phyloP scores from a whole-genome alignment of 2,797 vertebrate species.

The Clarias pachynema region DNA sequence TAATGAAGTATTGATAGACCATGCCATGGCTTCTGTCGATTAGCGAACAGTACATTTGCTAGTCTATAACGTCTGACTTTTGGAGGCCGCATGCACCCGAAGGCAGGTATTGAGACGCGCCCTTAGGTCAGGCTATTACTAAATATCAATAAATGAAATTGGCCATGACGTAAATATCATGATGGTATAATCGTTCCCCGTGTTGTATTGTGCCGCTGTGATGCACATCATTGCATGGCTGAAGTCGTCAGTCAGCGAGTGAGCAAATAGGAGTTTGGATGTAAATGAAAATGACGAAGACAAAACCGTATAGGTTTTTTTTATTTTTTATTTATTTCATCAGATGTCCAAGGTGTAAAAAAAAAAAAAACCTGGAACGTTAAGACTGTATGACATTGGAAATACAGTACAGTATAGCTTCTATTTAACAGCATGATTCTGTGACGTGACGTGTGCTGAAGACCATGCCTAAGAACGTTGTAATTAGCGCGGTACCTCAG shows the following conservation, averaged over 20 bases:
- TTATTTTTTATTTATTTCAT: neutral
- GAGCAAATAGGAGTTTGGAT: neutral
- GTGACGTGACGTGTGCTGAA: neutral
- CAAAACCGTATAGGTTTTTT: neutral
- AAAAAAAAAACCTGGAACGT: neutral
- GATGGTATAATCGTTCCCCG: slow-evolving; percentile 65
- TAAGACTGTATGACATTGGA: neutral
- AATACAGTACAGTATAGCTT: too few relatives aligned
- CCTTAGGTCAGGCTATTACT: slow-evolving; percentile 76
- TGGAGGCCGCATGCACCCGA: slow-evolving; percentile 60
- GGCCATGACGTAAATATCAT: slow-evolving; percentile 76
- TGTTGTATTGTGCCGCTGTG: slow-evolving; percentile 70
- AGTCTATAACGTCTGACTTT: slow-evolving; percentile 22
- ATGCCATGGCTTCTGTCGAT: slow-evolving; percentile 6
- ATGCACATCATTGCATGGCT: slow-evolving; percentile 67
- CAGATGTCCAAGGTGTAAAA: neutral
- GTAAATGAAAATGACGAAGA: neutral
- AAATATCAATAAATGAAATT: slow-evolving; percentile 77
- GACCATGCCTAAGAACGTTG: neutral
- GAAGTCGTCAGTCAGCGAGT: too few relatives aligned
- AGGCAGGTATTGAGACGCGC: slow-evolving; percentile 54
- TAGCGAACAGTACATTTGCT: slow-evolving; percentile 24
- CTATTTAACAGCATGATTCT: neutral
- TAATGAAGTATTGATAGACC: slow-evolving; percentile 40
- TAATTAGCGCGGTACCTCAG: slow-evolving; percentile 62